Conservation (phyloP, 1,140 invertebrate genomes). For the Drosophila melanogaster region DNA sequence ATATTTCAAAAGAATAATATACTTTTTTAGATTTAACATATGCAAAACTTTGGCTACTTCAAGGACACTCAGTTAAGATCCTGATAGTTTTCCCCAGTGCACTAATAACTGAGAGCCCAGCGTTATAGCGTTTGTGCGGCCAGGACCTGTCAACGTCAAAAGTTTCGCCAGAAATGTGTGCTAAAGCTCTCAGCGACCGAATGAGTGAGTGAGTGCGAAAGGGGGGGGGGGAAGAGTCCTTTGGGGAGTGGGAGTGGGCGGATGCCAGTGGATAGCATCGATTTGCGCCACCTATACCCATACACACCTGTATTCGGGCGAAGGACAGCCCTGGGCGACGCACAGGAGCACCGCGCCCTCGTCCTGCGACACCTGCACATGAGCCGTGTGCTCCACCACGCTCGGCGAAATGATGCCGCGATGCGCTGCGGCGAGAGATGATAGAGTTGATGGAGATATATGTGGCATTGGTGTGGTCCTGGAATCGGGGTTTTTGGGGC, state of each 20-base stretch:
- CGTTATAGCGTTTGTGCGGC: slow-evolving; percentile 13
- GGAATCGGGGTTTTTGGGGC: slow-evolving; percentile 12
- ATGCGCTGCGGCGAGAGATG: slow-evolving; percentile 86
- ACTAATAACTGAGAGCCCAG: slow-evolving; percentile 47
- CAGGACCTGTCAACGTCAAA: slow-evolving; percentile 70
- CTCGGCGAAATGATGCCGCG: slow-evolving; percentile 88
- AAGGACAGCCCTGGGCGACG: slow-evolving; percentile 90
- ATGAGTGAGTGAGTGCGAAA: not conserved
- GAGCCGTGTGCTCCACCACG: slow-evolving; percentile 89
- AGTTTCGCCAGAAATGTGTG: slow-evolving; percentile 67
- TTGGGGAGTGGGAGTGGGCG: slow-evolving; percentile 17
- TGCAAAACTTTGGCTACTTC: not conserved
- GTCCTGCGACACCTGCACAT: slow-evolving; percentile 89
- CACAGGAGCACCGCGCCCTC: slow-evolving; percentile 91
- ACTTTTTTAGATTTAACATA: not conserved
- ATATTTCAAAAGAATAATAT: not conserved
- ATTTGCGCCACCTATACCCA: slow-evolving; percentile 52
- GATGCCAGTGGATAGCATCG: slow-evolving; percentile 44
- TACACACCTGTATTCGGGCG: slow-evolving; percentile 89
- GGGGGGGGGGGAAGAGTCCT: not conserved
- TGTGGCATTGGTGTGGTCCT: slow-evolving; percentile 51
- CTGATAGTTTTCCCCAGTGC: slow-evolving; percentile 15
- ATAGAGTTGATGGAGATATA: slow-evolving; percentile 47
- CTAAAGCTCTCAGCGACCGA: slow-evolving; percentile 41
- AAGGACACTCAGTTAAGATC: not conserved